Conservation (phyloP, 2,113 vertebrate species). For the Lepisosteus oculatus region DNA sequence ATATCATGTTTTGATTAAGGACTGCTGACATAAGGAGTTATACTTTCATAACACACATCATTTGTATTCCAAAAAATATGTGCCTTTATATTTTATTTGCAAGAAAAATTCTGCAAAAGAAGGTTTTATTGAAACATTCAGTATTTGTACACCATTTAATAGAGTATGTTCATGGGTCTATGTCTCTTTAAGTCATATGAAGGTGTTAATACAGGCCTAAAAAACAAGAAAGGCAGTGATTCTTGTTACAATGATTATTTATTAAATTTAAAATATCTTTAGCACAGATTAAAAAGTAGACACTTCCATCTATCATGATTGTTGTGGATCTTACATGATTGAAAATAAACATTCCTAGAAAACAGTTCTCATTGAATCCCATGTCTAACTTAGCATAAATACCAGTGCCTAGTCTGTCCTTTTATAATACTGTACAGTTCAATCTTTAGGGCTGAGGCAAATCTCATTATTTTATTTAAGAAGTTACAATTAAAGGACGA, state of each 20-base stretch:
- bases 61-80: too few species aligned
- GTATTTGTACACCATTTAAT: too few species aligned
- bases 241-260: constrained; percentile 76
- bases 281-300: constrained; percentile 75
- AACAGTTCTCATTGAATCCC: constrained; percentile 23
- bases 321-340: constrained; percentile 60
- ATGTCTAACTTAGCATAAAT: constrained; percentile 10
- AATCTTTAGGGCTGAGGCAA: constrained; percentile 60
- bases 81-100: too few species aligned
- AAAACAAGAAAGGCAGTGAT: constrained; percentile 30
- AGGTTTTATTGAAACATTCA: too few species aligned
- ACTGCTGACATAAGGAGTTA: too few species aligned
- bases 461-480: constrained; percentile 40
- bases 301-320: constrained; percentile 64
- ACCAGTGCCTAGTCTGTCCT: constrained; percentile 33
- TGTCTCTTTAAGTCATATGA: too few species aligned
- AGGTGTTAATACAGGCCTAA: not conserved
- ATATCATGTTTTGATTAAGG: too few species aligned
- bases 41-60: too few species aligned
- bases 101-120: too few species aligned
- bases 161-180: too few species aligned
- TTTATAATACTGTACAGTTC: constrained; percentile 36
- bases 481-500: not conserved
- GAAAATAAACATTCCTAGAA: constrained; percentile 66
- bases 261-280: constrained; percentile 79